Conservation (phyloP, 2,888 invertebrate species). For the Cerastis leucographa region DNA sequence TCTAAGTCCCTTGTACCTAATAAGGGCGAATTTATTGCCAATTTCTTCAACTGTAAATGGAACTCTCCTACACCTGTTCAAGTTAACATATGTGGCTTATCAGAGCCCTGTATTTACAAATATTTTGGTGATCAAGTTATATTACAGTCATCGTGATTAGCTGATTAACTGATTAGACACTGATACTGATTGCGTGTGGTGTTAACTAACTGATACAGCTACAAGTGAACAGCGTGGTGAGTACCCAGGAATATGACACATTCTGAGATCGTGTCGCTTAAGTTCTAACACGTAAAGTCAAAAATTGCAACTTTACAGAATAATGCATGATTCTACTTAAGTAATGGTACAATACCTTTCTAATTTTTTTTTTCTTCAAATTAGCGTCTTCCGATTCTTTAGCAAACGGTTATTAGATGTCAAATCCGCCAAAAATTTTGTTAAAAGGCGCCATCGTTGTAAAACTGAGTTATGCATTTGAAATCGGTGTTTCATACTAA, state of each 20-base stretch:
- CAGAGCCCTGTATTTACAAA: constrained; percentile 17
- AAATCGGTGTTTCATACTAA: not conserved
- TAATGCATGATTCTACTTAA: no score
- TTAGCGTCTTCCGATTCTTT: no score
- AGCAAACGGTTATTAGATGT: no score
- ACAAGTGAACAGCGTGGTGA: not conserved
- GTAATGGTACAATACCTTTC: no score
- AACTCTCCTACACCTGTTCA: not conserved
- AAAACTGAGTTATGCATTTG: not conserved
- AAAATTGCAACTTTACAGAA: no score
- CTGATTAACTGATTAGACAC: constrained; percentile 14
- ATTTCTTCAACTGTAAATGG: not conserved
- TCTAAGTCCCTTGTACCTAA: no score
- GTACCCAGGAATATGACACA: not conserved
- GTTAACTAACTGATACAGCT: not conserved
- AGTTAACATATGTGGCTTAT: not conserved
- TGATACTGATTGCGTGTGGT: not conserved
- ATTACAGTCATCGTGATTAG: constrained; percentile 17
- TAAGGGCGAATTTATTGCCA: not conserved
- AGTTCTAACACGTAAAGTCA: no score
- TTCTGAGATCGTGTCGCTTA: not conserved
- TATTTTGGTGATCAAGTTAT: constrained; percentile 27
- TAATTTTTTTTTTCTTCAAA: no score
- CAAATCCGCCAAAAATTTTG: no score
- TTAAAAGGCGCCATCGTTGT: no score